Percentiles rank a stretch among this genome's conserved stretches.
Evolutionary conservation across 2,888 invertebrate genomes (phyloP).

Genomic region (Mesorhabditis belari): DNA sequence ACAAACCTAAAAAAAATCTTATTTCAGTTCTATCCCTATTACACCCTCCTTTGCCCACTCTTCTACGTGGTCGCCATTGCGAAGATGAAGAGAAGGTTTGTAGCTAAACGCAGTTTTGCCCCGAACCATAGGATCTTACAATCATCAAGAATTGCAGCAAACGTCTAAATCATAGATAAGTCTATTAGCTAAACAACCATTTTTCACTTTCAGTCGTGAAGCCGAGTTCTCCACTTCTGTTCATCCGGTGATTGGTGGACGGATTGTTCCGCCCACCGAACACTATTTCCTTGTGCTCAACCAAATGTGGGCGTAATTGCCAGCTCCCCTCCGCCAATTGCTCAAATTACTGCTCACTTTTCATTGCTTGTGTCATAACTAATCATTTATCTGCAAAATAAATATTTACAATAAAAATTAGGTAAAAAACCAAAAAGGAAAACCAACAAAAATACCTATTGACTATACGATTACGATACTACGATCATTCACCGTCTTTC

Average conservation of each 20-base stretch:
- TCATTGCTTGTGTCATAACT: no score
- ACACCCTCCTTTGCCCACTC: not conserved
- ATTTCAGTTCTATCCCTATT: not conserved
- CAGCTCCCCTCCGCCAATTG: no score
- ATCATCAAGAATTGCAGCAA: no score
- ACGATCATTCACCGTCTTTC: not conserved
- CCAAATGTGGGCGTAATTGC: not conserved
- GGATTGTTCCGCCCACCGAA: not conserved
- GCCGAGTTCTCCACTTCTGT: not conserved
- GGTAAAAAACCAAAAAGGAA: no score
- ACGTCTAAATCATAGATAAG: no score
- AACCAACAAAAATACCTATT: not conserved
- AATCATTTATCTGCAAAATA: no score
- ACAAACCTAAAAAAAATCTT: not conserved
- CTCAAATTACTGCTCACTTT: no score
- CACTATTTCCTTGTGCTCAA: not conserved
- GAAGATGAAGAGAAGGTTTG: not conserved
- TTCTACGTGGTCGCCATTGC: not conserved
- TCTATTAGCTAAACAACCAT: no score
- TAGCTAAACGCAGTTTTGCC: no score
- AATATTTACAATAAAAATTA: no score
- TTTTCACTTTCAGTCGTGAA: not conserved
- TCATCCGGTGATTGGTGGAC: not conserved
- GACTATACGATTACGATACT: not conserved
- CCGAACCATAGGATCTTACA: not conserved